Percentiles rank a stretch among this genome's conserved stretches.
phyloP scores from a whole-genome alignment of 2,888 invertebrate species.

The Pasiphila rectangulata region DNA sequence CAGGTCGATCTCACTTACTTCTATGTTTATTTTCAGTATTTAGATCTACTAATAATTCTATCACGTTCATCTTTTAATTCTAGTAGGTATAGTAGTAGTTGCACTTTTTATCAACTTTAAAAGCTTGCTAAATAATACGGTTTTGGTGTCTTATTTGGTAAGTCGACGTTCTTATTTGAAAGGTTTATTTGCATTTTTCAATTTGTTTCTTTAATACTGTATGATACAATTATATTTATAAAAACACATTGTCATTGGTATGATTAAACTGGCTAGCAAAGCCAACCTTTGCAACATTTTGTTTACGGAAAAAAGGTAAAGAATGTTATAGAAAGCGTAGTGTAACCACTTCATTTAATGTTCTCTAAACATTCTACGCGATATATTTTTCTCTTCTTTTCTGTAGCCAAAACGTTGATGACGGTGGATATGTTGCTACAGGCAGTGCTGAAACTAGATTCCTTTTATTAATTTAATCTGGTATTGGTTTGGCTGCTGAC shows the following conservation, averaged over 20 bases:
- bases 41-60: constrained; percentile 19
- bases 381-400: too few species aligned
- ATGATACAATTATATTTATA: not conserved
- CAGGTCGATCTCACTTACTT: too few species aligned
- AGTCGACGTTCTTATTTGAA: constrained; percentile 34
- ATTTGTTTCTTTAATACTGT: constrained; percentile 7
- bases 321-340: too few species aligned
- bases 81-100: too few species aligned
- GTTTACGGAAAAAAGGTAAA: too few species aligned
- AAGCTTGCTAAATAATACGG: constrained; percentile 39
- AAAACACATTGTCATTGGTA: constrained; percentile 9
- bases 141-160: constrained; percentile 32
- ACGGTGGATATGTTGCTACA: too few species aligned
- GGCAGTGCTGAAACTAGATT: not conserved
- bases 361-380: too few species aligned
- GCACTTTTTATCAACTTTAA: constrained; percentile 33
- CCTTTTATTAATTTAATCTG: too few species aligned
- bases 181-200: constrained; percentile 51
- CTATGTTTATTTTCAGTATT: constrained; percentile 7
- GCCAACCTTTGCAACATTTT: too few species aligned
- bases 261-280: constrained; percentile 10
- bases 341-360: too few species aligned
- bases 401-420: too few species aligned
- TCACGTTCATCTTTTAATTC: too few species aligned
- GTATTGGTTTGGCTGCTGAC: not conserved